Percentiles rank a stretch among this genome's conserved stretches.
Conservation (phyloP, 92 coral and sea anemone species). For the Siderastrea siderea region DNA sequence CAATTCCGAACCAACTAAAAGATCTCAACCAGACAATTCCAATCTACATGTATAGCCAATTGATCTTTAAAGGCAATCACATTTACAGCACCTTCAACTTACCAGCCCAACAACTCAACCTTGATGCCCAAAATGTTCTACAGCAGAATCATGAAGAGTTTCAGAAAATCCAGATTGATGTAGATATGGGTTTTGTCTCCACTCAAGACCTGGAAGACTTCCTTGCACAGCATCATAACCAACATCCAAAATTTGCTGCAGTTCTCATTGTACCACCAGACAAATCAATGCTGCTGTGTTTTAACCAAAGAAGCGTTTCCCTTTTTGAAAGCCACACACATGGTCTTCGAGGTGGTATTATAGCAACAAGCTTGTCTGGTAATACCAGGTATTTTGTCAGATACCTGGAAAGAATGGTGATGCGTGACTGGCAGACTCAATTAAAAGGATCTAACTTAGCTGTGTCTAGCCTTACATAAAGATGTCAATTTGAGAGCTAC, state of each 20-base stretch:
- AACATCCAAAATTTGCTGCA: neutral
- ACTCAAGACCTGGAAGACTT: neutral
- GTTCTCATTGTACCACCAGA: constrained; percentile 37
- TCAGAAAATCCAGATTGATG: neutral
- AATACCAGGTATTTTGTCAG: constrained; percentile 6
- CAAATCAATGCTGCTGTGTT: constrained; percentile 43
- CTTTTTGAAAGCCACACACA: constrained; percentile 46
- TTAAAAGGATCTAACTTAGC: constrained; percentile 28
- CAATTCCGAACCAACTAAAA: constrained; percentile 17
- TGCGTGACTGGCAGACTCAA: constrained; percentile 23
- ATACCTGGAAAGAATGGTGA: constrained; percentile 34
- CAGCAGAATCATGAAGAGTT: neutral
- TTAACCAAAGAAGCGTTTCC: neutral
- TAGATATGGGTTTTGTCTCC: neutral
- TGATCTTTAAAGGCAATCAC: constrained; percentile 8
- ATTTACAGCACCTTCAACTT: neutral
- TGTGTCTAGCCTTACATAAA: too few species aligned
- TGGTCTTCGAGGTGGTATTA: constrained; percentile 29
- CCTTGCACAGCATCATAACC: too few species aligned
- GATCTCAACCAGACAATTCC: constrained; percentile 21
- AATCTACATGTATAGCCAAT: constrained; percentile 13
- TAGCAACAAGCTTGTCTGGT: constrained; percentile 12
- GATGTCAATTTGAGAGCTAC: too few species aligned
- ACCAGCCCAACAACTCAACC: constrained; percentile 5
- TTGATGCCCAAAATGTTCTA: neutral